Conservation (phyloP, 92 coral and sea anemone genomes). For the Epizoanthus illoricatus region DNA sequence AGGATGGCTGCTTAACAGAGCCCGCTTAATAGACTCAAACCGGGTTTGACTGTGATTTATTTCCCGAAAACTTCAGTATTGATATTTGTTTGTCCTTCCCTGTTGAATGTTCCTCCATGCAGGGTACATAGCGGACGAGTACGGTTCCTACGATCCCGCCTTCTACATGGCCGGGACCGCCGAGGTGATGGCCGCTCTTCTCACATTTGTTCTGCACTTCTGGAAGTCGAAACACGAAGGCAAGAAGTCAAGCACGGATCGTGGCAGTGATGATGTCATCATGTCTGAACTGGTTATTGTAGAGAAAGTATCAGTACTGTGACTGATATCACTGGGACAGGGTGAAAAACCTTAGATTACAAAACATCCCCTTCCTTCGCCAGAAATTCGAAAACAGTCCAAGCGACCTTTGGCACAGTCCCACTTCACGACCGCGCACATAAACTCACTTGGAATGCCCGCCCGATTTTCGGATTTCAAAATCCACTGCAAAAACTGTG, state of each 20-base stretch:
- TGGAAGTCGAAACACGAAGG: background rate
- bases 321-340: background rate
- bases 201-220: background rate
- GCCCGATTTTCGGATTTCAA: no score
- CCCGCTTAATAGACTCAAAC: no score
- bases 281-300: background rate
- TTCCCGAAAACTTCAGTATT: background rate
- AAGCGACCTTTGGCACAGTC: no score
- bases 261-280: background rate
- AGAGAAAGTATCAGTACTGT: background rate
- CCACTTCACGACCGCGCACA: no score
- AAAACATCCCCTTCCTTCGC: no score
- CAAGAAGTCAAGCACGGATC: background rate
- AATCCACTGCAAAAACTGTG: no score
- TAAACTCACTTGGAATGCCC: no score
- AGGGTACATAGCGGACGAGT: background rate
- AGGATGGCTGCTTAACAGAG: no score
- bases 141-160: background rate
- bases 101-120: background rate
- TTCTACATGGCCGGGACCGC: conserved; percentile 2
- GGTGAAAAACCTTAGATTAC: no score
- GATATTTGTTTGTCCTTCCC: background rate
- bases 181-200: background rate
- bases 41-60: no score
- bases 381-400: no score